Conservation (phyloP, 2,797 vertebrate species). For the Pangasius sanitwongsei region DNA sequence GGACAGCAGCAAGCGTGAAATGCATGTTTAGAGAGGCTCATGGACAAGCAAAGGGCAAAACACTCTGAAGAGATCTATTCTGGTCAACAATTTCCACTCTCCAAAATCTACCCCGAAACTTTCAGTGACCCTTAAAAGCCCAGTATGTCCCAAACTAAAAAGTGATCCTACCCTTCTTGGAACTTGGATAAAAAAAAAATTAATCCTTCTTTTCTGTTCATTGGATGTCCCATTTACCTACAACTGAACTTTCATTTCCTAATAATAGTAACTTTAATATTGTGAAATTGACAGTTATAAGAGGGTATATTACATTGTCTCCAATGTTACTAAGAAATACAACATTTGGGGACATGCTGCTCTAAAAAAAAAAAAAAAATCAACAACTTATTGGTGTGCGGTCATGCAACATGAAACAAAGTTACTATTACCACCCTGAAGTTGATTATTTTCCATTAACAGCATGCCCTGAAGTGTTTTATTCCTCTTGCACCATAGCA, state of each 20-base stretch:
- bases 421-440: too few relatives aligned
- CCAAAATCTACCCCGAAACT: background rate
- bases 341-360: background rate
- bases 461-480: background rate
- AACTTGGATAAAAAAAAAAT: background rate
- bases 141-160: background rate
- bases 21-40: constrained; percentile 32
- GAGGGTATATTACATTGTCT: background rate
- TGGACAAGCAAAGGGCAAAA: constrained; percentile 11
- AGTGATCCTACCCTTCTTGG: background rate
- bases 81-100: background rate
- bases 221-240: background rate
- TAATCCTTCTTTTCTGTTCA: background rate
- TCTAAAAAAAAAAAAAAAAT: background rate
- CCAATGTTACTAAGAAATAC: background rate
- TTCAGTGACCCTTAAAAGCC: background rate
- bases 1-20: constrained; percentile 51
- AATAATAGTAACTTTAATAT: background rate
- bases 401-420: background rate
- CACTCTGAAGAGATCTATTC: background rate
- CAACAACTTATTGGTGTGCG: background rate
- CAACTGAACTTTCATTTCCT: background rate
- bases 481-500: background rate
- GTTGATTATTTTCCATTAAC: background rate
- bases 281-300: background rate